These are phyloP conservation scores for Campoplex nolae DNA, from an alignment of 2,888 invertebrate species.

Conservation along the genomic window DNA sequence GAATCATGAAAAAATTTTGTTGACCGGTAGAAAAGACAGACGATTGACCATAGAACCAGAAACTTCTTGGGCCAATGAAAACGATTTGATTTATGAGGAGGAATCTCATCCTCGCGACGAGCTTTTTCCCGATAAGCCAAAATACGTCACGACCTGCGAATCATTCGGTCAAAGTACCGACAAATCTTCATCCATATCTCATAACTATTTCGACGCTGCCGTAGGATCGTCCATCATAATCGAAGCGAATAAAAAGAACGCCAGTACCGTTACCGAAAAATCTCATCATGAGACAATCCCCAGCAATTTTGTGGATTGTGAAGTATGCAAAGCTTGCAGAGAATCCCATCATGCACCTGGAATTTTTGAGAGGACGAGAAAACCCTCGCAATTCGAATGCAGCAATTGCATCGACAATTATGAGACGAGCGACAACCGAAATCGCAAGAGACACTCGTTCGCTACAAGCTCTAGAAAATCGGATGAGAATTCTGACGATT, in stretches of 20 bases:
- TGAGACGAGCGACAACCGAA: not conserved
- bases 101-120: slow-evolving; percentile 50
- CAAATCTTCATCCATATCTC: slow-evolving; percentile 64
- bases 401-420: not conserved
- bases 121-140: slow-evolving; percentile 41
- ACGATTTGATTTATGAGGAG: slow-evolving; percentile 67
- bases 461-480: slow-evolving; percentile 5
- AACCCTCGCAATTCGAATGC: slow-evolving; percentile 17
- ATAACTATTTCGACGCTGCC: slow-evolving; percentile 59
- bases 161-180: slow-evolving; percentile 56
- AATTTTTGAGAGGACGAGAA: not conserved
- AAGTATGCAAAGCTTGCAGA: slow-evolving; percentile 37
- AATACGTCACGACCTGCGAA: slow-evolving; percentile 55
- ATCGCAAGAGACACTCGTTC: slow-evolving; percentile 8
- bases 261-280: slow-evolving; percentile 13
- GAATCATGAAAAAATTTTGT: slow-evolving; percentile 29
- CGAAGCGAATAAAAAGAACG: slow-evolving; percentile 10
- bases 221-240: slow-evolving; percentile 65
- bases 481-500: not conserved
- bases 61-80: slow-evolving; percentile 37
- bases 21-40: not conserved
- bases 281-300: not conserved
- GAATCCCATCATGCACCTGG: not conserved
- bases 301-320: slow-evolving; percentile 44
- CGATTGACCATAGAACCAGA: slow-evolving; percentile 22